Evolutionary conservation across 2,797 vertebrate genomes (phyloP).

Genomic region (Gallinago nigripennis): DNA sequence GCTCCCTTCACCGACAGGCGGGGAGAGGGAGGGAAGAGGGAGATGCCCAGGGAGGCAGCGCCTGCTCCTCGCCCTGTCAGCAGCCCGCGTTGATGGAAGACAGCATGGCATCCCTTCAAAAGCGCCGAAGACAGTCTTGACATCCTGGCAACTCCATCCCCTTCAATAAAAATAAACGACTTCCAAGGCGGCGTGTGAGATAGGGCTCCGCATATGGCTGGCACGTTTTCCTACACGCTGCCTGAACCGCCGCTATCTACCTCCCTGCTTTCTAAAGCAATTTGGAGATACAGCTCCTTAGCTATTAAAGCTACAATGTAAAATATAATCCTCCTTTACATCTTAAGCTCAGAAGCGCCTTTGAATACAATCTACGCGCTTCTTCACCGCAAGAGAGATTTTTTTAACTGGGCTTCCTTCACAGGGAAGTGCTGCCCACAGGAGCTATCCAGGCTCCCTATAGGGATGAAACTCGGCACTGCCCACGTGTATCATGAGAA

Average conservation of each 20-base stretch:
- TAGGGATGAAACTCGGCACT: neutral
- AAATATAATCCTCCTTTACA: constrained; percentile 34
- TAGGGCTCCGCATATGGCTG: constrained; percentile 47
- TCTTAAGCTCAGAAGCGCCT: constrained; percentile 17
- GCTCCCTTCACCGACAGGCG: neutral
- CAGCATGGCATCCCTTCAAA: constrained; percentile 25
- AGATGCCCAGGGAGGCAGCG: neutral
- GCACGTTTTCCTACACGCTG: constrained; percentile 1
- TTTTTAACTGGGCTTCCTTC: neutral
- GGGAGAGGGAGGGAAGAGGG: neutral
- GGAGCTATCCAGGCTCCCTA: neutral
- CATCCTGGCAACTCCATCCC: constrained; percentile 38
- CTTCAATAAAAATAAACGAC: constrained; percentile 18
- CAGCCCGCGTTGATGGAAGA: neutral
- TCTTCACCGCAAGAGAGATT: neutral
- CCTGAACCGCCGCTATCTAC: constrained; percentile 14
- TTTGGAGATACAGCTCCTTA: neutral
- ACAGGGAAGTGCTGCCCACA: neutral
- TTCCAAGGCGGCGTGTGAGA: constrained; percentile 46
- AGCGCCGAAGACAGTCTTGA: constrained; percentile 37
- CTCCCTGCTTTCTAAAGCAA: neutral
- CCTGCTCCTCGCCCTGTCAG: neutral
- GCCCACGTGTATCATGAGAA: neutral
- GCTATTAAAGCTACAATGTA: constrained; percentile 25
- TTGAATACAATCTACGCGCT: constrained; percentile 11